Conservation (phyloP, 2,797 vertebrate species). For the Carapus acus region DNA sequence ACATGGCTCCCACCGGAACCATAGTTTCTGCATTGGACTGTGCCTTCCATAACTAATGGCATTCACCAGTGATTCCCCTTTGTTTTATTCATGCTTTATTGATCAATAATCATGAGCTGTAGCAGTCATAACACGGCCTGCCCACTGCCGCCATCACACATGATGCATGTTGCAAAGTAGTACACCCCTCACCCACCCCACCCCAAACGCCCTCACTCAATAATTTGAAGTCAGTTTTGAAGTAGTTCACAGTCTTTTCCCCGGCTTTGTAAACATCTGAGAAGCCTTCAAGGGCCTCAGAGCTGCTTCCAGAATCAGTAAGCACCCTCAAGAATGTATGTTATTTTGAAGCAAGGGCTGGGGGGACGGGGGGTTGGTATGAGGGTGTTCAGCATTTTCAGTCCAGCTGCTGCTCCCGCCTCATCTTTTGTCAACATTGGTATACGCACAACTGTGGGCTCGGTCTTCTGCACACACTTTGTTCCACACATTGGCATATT, state of each 20-base stretch:
- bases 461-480: slow-evolving; percentile 12
- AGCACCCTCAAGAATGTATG: slow-evolving; percentile 4
- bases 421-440: slow-evolving; percentile 11
- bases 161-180: background rate
- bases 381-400: slow-evolving; percentile 16
- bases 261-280: slow-evolving; percentile 22
- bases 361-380: slow-evolving; percentile 1
- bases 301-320: slow-evolving; percentile 17
- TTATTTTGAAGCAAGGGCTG: slow-evolving; percentile 13
- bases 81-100: background rate
- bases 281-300: slow-evolving; percentile 14
- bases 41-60: background rate
- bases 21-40: background rate
- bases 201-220: slow-evolving; percentile 32
- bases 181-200: slow-evolving; percentile 5
- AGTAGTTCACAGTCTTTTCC: slow-evolving; percentile 13
- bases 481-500: slow-evolving; percentile 1
- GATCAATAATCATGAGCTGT: slow-evolving; percentile 10
- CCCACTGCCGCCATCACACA: slow-evolving; percentile 6
- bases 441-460: background rate
- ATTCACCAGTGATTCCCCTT: background rate
- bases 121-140: slow-evolving; percentile 5
- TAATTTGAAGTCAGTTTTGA: slow-evolving; percentile 28
- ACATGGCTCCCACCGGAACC: background rate
- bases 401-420: slow-evolving; percentile 4